Evolutionary conservation across 1,140 invertebrate genomes (phyloP).

Genomic region (Laodelphax striatellus): DNA sequence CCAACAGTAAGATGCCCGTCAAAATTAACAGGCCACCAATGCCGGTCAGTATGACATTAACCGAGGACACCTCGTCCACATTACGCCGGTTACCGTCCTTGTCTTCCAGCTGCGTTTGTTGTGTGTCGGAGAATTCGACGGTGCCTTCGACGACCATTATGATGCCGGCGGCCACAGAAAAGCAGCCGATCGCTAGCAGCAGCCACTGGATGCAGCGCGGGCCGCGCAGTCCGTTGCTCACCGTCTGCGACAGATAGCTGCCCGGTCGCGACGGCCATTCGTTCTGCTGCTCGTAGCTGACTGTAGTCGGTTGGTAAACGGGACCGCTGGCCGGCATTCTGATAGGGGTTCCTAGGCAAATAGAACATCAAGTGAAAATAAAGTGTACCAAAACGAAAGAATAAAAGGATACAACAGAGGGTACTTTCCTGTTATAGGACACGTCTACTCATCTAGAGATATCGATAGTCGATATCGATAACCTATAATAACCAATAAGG

Average conservation of each 20-base stretch:
- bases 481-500: too few relatives aligned
- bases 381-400: too few relatives aligned
- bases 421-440: too few relatives aligned
- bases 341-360: too few relatives aligned
- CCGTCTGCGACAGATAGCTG: slow-evolving; percentile 22
- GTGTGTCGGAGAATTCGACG: slow-evolving; percentile 16
- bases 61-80: background rate
- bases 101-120: slow-evolving; percentile 13
- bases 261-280: slow-evolving; percentile 22
- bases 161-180: slow-evolving; percentile 24
- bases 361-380: too few relatives aligned
- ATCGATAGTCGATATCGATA: too few relatives aligned
- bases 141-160: slow-evolving; percentile 26
- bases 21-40: slow-evolving; percentile 22
- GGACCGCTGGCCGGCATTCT: slow-evolving; percentile 47
- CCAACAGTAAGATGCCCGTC: slow-evolving; percentile 22
- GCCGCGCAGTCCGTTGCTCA: slow-evolving; percentile 14
- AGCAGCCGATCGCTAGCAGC: slow-evolving; percentile 20
- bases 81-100: slow-evolving; percentile 7
- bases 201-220: slow-evolving; percentile 25
- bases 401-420: too few relatives aligned
- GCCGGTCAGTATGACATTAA: slow-evolving; percentile 18
- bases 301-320: slow-evolving; percentile 58
- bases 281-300: slow-evolving; percentile 47
- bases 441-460: too few relatives aligned